These are phyloP conservation scores for Tupaia tana DNA, from an alignment of 2,113 vertebrate species.

Conservation along the genomic window DNA sequence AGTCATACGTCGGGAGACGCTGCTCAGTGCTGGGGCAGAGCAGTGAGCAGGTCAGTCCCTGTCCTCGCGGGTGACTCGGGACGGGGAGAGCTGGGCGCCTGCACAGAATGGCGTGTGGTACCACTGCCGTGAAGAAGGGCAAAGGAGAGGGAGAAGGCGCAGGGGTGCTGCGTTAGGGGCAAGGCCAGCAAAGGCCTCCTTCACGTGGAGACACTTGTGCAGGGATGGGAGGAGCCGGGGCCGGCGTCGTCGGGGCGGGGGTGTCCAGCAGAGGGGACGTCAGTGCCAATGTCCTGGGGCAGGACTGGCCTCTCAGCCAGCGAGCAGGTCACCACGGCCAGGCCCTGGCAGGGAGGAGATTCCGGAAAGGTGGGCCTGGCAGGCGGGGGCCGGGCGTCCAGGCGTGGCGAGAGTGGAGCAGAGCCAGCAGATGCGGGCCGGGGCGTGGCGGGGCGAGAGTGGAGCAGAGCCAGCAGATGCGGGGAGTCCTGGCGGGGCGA, in stretches of 20 bases:
- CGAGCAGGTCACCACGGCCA: neutral
- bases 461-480: fast-evolving
- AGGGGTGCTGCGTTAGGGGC: neutral
- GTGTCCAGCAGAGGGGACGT: fast-evolving
- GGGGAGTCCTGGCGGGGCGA: fast-evolving
- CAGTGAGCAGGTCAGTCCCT: neutral
- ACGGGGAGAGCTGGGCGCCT: fast-evolving
- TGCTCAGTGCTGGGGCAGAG: neutral
- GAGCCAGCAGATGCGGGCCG: fast-evolving
- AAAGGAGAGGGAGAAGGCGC: fast-evolving
- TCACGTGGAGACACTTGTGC: neutral
- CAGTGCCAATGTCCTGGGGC: fast-evolving
- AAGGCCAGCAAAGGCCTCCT: neutral
- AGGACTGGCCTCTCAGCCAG: neutral
- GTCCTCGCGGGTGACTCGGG: neutral
- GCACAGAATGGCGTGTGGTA: fast-evolving
- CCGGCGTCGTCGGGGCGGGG: fast-evolving
- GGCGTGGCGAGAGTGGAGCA: fast-evolving
- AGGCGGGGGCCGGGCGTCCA: neutral
- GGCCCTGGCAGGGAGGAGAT: fast-evolving
- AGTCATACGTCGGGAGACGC: fast-evolving
- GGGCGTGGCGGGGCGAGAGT: fast-evolving
- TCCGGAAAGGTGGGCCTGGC: fast-evolving
- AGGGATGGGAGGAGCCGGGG: neutral
- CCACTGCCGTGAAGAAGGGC: neutral